Evolutionary conservation across 2,797 vertebrate genomes (phyloP).

Genomic region (Aythya fuligula): DNA sequence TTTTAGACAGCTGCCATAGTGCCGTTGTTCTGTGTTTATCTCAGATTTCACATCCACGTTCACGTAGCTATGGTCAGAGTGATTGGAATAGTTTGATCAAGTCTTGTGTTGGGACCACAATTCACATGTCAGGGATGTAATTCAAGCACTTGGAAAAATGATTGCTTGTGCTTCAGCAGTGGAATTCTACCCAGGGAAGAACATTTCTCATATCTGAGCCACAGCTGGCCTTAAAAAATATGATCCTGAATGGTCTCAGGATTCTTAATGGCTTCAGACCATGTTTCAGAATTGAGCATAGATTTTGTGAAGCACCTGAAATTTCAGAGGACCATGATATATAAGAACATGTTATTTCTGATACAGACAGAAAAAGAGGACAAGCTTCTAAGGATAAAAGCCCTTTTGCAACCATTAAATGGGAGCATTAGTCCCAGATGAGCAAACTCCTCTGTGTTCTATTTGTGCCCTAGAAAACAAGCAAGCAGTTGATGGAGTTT

Average conservation of each 20-base stretch:
- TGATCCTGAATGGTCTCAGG: background rate
- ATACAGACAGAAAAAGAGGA: background rate
- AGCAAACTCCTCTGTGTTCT: background rate
- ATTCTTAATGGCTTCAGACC: background rate
- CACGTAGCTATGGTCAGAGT: background rate
- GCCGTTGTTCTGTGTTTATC: background rate
- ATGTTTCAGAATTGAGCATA: background rate
- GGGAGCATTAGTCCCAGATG: background rate
- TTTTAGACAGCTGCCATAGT: conserved; percentile 14
- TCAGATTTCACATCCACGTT: conserved; percentile 4
- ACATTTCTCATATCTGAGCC: background rate
- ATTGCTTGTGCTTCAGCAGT: background rate
- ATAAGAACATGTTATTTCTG: background rate
- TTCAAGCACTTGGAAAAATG: background rate
- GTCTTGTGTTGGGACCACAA: background rate
- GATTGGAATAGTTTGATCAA: background rate
- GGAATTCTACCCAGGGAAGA: conserved; percentile 1
- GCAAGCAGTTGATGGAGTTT: background rate
- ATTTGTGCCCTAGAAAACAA: background rate
- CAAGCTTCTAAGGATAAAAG: accelerated
- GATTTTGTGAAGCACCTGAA: background rate
- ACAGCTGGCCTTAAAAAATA: conserved; percentile 23
- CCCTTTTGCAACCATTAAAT: background rate
- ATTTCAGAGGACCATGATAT: background rate
- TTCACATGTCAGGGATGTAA: background rate